These are phyloP conservation scores for Microctonus hyperodae DNA, from an alignment of 2,888 invertebrate species.

Conservation along the genomic window DNA sequence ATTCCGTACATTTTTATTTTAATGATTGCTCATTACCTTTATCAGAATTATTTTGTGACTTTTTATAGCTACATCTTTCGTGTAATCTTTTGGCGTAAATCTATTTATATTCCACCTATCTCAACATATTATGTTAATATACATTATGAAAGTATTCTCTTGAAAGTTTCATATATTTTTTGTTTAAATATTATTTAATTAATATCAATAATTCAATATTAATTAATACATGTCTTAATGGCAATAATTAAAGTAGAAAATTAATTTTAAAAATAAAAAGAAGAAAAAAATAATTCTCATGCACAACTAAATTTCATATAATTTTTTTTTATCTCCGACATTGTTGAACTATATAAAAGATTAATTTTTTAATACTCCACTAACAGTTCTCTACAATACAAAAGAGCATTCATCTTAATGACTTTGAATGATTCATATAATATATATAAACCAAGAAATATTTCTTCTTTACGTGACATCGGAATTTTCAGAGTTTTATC, in stretches of 20 bases:
- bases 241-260: neutral
- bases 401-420: neutral
- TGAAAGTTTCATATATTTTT: slow-evolving; percentile 4
- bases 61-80: neutral
- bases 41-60: neutral
- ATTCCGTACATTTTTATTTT: neutral
- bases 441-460: slow-evolving; percentile 29
- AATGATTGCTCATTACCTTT: neutral
- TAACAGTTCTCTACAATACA: neutral
- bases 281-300: neutral
- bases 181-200: neutral
- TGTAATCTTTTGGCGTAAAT: neutral
- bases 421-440: slow-evolving; percentile 22
- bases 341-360: no score
- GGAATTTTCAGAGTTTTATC: slow-evolving; percentile 45
- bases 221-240: neutral
- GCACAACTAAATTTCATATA: no score
- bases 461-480: slow-evolving; percentile 45
- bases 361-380: neutral
- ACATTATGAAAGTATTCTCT: neutral
- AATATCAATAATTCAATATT: neutral
- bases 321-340: neutral
- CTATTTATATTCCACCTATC: neutral
- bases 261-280: neutral
- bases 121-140: neutral